Evolutionary conservation across 2,113 vertebrate species (phyloP).

Genomic region (Hypomesus transpacificus): DNA sequence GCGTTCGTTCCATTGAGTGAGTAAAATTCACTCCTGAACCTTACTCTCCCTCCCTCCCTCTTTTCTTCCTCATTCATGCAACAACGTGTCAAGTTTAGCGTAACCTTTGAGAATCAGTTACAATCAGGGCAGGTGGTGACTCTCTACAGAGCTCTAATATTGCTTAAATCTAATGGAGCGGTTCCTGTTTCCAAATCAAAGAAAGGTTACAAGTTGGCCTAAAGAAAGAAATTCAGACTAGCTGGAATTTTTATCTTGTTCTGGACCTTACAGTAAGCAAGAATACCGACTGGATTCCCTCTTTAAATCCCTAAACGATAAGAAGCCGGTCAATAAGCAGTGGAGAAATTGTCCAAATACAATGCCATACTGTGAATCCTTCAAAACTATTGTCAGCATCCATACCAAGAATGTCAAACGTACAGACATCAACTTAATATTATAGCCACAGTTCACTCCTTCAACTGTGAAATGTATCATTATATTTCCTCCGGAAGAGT

Average conservation of each 20-base stretch:
- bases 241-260: constrained; percentile 10
- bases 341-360: not conserved
- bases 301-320: no score
- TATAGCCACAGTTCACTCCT: no score
- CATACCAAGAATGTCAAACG: no score
- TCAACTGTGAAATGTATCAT: no score
- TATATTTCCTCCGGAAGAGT: no score
- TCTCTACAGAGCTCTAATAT: constrained; percentile 45
- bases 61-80: constrained; percentile 35
- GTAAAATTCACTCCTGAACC: not conserved
- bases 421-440: no score
- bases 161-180: constrained; percentile 32
- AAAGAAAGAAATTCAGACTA: constrained; percentile 28
- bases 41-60: constrained; percentile 17
- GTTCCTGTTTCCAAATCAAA: constrained; percentile 28
- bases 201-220: constrained; percentile 24
- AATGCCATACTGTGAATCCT: no score
- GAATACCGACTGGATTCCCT: no score
- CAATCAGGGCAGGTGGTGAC: constrained; percentile 39
- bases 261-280: not conserved
- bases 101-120: constrained; percentile 33
- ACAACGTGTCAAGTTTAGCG: constrained; percentile 20
- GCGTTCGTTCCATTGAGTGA: not conserved
- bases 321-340: not conserved
- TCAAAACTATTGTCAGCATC: not conserved